phyloP scores from a whole-genome alignment of 1,140 invertebrate species.

The Drosophila repletoides region DNA sequence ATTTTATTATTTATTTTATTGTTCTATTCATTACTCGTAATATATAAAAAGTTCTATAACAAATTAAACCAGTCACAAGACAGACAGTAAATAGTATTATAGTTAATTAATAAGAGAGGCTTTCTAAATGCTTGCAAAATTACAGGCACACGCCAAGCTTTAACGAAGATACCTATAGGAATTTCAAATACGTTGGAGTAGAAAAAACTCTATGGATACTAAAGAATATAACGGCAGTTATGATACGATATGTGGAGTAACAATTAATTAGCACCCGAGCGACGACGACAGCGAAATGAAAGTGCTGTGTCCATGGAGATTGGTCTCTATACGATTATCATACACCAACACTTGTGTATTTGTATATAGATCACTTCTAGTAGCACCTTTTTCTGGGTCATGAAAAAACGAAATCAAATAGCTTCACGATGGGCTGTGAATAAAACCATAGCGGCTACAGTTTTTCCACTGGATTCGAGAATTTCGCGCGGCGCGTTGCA shows the following conservation, averaged over 20 bases:
- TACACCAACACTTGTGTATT: neutral
- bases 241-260: constrained; percentile 65
- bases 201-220: constrained; percentile 5
- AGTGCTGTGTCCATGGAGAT: constrained; percentile 59
- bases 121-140: constrained; percentile 61
- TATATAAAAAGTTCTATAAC: too few relatives aligned
- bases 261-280: constrained; percentile 68
- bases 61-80: too few relatives aligned
- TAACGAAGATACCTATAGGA: neutral
- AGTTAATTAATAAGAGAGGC: constrained; percentile 4
- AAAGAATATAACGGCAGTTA: constrained; percentile 60
- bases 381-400: constrained; percentile 73
- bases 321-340: neutral
- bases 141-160: constrained; percentile 46
- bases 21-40: too few relatives aligned
- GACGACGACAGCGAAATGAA: constrained; percentile 64
- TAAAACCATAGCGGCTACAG: constrained; percentile 55
- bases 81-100: too few relatives aligned
- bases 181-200: constrained; percentile 11
- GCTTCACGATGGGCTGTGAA: constrained; percentile 18
- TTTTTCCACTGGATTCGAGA: constrained; percentile 48
- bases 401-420: constrained; percentile 73
- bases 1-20: too few relatives aligned
- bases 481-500: constrained; percentile 47
- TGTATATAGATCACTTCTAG: constrained; percentile 72